Percentiles rank a stretch among this genome's conserved stretches.
Conservation (phyloP, 2,888 invertebrate species). For the Drosophila tanythrix region DNA sequence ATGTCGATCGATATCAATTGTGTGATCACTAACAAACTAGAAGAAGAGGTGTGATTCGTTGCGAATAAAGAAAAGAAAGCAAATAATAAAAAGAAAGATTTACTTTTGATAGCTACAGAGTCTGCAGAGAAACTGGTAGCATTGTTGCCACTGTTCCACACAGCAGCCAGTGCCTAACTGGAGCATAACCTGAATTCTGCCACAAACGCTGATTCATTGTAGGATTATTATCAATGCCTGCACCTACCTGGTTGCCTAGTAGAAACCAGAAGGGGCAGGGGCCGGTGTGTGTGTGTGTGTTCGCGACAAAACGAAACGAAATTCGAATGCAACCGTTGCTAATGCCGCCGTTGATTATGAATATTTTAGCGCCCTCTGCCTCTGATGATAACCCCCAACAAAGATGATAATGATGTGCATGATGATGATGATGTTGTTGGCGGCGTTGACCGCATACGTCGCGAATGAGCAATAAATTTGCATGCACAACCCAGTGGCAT, state of each 20-base stretch:
- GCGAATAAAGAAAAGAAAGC: no score
- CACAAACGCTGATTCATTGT: conserved; percentile 38
- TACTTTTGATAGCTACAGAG: neutral
- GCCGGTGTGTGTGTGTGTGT: neutral
- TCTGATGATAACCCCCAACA: conserved; percentile 33
- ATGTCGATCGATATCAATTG: no score
- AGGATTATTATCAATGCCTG: conserved; percentile 6
- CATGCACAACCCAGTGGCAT: conserved; percentile 41
- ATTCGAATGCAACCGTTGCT: conserved; percentile 53
- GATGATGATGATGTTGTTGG: conserved; percentile 29
- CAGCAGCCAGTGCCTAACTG: conserved; percentile 28
- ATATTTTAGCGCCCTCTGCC: conserved; percentile 61
- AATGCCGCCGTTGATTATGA: conserved; percentile 73
- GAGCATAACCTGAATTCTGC: conserved; percentile 48
- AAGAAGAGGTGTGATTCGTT: no score
- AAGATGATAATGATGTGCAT: conserved; percentile 23
- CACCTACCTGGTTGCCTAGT: neutral
- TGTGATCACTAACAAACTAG: no score
- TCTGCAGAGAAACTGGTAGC: neutral
- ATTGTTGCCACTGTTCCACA: neutral
- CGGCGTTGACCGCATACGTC: conserved; percentile 45
- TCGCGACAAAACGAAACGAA: conserved; percentile 37
- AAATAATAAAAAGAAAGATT: no score
- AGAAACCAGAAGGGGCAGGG: neutral
- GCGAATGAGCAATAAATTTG: conserved; percentile 75